A percentile compares a stretch with the other conserved stretches of the same genome.
Evolutionary conservation across 2,113 vertebrate genomes (phyloP).

Genomic region (Cardinalis cardinalis): DNA sequence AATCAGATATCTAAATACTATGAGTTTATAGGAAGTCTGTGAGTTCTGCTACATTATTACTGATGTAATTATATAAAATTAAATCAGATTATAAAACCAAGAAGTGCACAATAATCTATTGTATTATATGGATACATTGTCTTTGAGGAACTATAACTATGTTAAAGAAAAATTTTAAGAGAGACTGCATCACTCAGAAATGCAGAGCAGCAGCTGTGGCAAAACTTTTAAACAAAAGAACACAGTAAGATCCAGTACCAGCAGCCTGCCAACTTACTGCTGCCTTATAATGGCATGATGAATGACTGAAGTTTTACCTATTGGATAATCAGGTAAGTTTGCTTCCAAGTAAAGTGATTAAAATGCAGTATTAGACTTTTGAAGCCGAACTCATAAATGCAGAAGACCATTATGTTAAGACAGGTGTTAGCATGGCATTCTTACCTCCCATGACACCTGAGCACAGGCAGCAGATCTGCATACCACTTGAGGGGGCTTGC

Average conservation of each 20-base stretch:
- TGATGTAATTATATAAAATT: conserved; percentile 21
- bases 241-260: neutral
- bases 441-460: conserved; percentile 93
- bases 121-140: neutral
- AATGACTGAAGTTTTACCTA: neutral
- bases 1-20: neutral
- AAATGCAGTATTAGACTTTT: neutral
- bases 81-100: neutral
- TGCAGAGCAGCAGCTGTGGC: neutral
- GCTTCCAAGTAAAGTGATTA: neutral
- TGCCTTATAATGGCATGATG: neutral
- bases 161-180: neutral
- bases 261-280: neutral
- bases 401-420: neutral
- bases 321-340: neutral
- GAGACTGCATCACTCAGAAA: neutral
- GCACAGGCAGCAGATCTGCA: conserved; percentile 91
- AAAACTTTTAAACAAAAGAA: neutral
- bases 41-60: conserved; percentile 3
- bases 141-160: neutral
- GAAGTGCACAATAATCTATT: neutral
- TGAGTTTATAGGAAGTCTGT: conserved; percentile 11
- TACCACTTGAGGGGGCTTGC: conserved; percentile 80
- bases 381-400: neutral
- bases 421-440: neutral